Evolutionary conservation across 2,797 vertebrate genomes (phyloP).

Genomic region (Coracias cyanogaster): DNA sequence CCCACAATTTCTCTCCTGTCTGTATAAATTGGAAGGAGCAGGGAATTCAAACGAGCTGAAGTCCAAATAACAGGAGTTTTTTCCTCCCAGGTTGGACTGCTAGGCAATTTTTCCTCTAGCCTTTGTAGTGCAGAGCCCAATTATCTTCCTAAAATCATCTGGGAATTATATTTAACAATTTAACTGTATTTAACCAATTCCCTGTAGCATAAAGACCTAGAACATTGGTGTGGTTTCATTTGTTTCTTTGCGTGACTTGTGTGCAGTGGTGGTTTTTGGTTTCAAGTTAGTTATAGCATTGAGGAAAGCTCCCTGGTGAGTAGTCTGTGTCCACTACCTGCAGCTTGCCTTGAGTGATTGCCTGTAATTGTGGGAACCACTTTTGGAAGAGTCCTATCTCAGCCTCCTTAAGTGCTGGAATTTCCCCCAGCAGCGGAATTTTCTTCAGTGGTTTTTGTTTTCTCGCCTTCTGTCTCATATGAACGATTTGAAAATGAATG

Average conservation of each 20-base stretch:
- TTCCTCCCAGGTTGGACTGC: neutral
- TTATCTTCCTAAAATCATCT: neutral
- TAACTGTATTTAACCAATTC: neutral
- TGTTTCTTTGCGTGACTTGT: neutral
- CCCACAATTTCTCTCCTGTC: neutral
- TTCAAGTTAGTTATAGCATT: neutral
- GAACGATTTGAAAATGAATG: constrained; percentile 11
- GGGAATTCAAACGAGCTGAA: neutral
- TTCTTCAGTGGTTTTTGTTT: constrained; percentile 17
- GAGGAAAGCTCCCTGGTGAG: neutral
- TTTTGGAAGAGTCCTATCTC: neutral
- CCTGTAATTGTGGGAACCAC: neutral
- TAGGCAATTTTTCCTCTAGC: neutral
- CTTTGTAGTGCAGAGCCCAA: neutral
- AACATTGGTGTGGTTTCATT: neutral
- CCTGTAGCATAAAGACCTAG: neutral
- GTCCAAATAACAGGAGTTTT: neutral
- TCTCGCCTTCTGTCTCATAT: neutral
- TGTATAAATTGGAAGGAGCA: neutral
- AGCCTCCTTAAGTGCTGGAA: neutral
- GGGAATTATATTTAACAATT: neutral
- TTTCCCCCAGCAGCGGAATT: neutral
- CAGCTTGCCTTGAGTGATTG: neutral
- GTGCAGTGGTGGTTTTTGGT: neutral
- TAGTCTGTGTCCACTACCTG: neutral